These are phyloP conservation scores for Limnodromus scolopaceus DNA, from an alignment of 2,797 vertebrate species.

Conservation along the genomic window DNA sequence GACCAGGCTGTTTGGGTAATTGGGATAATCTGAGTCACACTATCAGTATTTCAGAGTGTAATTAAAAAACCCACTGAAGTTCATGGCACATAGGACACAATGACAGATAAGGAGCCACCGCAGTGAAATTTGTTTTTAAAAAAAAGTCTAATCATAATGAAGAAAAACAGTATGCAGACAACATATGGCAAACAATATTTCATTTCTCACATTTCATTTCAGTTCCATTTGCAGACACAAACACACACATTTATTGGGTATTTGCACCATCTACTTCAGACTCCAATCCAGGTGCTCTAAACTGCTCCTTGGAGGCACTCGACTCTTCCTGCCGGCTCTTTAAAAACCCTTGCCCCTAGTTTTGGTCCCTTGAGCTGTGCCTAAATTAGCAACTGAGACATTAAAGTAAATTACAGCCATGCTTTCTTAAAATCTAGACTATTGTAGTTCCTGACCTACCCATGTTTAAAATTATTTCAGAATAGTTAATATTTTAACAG, in stretches of 20 bases:
- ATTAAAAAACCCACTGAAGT: neutral
- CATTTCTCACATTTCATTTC: neutral
- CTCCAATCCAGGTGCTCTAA: neutral
- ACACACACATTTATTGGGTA: neutral
- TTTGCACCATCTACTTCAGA: neutral
- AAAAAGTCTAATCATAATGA: neutral
- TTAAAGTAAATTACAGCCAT: neutral
- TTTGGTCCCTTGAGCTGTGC: neutral
- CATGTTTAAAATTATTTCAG: neutral
- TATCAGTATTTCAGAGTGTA: neutral
- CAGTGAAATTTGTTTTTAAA: neutral
- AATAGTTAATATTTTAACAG: neutral
- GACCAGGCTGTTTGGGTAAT: neutral
- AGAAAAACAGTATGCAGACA: neutral
- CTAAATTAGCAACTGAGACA: neutral
- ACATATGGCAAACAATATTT: accelerated
- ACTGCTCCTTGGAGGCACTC: neutral
- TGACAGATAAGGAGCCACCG: neutral
- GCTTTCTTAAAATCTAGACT: neutral
- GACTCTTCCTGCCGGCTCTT: neutral
- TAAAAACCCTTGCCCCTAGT: neutral
- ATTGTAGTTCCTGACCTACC: neutral
- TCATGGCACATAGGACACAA: neutral
- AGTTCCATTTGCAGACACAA: neutral
- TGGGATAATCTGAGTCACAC: neutral